phyloP scores from a whole-genome alignment of 1,140 invertebrate genomes.

The Tigriopus japonicus region DNA sequence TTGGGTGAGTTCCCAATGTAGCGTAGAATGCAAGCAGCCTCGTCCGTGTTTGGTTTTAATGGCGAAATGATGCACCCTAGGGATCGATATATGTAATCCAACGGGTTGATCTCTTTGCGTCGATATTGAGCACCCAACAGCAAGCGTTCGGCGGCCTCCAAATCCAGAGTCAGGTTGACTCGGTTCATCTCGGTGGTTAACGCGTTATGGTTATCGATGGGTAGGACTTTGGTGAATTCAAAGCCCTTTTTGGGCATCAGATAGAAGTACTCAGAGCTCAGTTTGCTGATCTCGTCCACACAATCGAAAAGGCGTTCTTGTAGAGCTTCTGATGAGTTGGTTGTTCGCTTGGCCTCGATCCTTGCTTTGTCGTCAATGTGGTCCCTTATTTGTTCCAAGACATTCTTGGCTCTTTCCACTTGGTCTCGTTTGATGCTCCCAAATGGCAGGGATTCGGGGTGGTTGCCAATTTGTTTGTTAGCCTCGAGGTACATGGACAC shows the following conservation, averaged over 20 bases:
- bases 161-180: slow-evolving; percentile 25
- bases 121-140: slow-evolving; percentile 26
- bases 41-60: slow-evolving; percentile 21
- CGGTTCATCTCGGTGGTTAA: slow-evolving; percentile 22
- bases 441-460: slow-evolving; percentile 15
- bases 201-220: slow-evolving; percentile 22
- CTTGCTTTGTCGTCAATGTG: background rate
- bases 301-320: background rate
- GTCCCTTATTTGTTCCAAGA: slow-evolving; percentile 14
- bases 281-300: slow-evolving; percentile 23
- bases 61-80: slow-evolving; percentile 24
- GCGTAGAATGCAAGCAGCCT: slow-evolving; percentile 29
- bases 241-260: slow-evolving; percentile 28
- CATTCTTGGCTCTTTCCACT: slow-evolving; percentile 14
- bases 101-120: slow-evolving; percentile 25
- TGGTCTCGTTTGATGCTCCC: slow-evolving; percentile 18
- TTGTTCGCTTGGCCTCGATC: background rate
- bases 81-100: slow-evolving; percentile 29
- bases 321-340: slow-evolving; percentile 1
- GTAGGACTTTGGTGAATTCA: slow-evolving; percentile 25
- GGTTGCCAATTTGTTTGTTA: slow-evolving; percentile 15
- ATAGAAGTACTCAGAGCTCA: slow-evolving; percentile 31
- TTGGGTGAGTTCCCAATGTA: slow-evolving; percentile 27
- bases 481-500: slow-evolving; percentile 22
- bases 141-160: slow-evolving; percentile 26